Percentiles rank a stretch among this genome's conserved stretches.
These are phyloP conservation scores for Ceriagrion tenellum DNA, from an alignment of 2,888 invertebrate genomes.

Conservation along the genomic window DNA sequence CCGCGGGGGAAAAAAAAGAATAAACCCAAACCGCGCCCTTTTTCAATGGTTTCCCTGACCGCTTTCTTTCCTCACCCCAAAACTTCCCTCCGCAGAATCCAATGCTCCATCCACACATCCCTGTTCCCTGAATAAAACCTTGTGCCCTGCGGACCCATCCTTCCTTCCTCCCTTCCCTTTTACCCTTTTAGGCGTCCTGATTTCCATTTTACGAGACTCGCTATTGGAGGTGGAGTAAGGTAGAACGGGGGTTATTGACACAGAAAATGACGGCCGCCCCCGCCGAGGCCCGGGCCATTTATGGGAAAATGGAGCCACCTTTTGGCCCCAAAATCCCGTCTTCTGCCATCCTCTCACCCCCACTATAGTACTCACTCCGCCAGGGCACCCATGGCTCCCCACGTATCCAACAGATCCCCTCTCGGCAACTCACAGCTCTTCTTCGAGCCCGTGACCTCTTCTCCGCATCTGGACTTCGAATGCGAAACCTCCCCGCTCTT, in stretches of 20 bases:
- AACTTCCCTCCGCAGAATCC: not conserved
- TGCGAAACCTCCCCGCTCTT: not conserved
- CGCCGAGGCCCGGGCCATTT: constrained; percentile 33
- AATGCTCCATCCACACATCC: not conserved
- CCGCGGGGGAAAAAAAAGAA: not conserved
- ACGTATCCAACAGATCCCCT: not conserved
- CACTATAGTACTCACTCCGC: not conserved
- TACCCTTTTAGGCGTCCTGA: constrained; percentile 8
- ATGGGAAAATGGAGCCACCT: constrained; percentile 54
- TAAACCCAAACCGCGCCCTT: not conserved
- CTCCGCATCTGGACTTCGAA: not conserved
- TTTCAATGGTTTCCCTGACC: not conserved
- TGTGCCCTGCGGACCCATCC: not conserved
- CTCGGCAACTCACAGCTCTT: not conserved
- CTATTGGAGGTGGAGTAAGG: not conserved
- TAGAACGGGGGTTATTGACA: constrained; percentile 32
- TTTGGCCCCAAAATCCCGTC: not conserved
- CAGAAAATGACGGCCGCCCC: constrained; percentile 53
- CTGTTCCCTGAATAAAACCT: not conserved
- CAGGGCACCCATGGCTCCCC: not conserved
- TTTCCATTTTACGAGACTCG: constrained; percentile 61
- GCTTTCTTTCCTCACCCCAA: constrained; percentile 1
- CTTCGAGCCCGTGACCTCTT: not conserved
- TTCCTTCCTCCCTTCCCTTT: not conserved
- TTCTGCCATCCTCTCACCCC: not conserved